phyloP scores from a whole-genome alignment of 2,113 vertebrate genomes.

The Carettochelys insculpta region DNA sequence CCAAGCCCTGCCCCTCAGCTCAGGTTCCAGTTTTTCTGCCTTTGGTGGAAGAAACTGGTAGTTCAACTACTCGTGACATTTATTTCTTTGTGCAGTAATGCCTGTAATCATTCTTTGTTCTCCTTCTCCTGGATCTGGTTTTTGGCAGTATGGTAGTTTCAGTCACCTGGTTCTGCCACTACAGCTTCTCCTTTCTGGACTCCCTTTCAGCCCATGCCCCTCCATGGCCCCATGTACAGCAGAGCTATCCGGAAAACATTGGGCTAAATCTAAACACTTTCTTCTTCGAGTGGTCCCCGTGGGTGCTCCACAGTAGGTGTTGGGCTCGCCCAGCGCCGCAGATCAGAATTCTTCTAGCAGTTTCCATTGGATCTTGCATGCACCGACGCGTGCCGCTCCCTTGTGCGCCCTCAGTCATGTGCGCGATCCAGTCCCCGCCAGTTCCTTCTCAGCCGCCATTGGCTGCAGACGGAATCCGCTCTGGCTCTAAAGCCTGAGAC shows the following conservation, averaged over 20 bases:
- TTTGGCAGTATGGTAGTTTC: not conserved
- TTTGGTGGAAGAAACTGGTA: not conserved
- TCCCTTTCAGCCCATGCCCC: not conserved
- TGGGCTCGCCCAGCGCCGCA: too few relatives aligned
- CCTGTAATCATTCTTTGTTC: not conserved
- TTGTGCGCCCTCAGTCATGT: too few relatives aligned
- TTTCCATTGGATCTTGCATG: too few relatives aligned
- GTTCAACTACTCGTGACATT: not conserved
- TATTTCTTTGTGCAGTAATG: not conserved
- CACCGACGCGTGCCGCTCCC: too few relatives aligned
- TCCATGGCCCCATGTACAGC: not conserved
- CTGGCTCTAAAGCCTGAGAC: too few relatives aligned
- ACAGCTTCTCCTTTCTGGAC: not conserved
- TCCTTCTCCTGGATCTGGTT: not conserved
- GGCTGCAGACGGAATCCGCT: too few relatives aligned
- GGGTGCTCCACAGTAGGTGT: too few relatives aligned
- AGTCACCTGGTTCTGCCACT: not conserved
- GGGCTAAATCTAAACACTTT: not conserved
- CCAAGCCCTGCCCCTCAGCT: not conserved
- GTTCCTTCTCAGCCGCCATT: too few relatives aligned
- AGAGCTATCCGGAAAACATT: not conserved
- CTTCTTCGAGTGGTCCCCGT: too few relatives aligned
- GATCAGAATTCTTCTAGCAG: too few relatives aligned
- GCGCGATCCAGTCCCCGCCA: too few relatives aligned
- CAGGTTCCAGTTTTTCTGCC: not conserved